Base-by-base conservation (phyloP, 1,140 invertebrate genomes). In the Drosophila quadrilineata region DNA sequence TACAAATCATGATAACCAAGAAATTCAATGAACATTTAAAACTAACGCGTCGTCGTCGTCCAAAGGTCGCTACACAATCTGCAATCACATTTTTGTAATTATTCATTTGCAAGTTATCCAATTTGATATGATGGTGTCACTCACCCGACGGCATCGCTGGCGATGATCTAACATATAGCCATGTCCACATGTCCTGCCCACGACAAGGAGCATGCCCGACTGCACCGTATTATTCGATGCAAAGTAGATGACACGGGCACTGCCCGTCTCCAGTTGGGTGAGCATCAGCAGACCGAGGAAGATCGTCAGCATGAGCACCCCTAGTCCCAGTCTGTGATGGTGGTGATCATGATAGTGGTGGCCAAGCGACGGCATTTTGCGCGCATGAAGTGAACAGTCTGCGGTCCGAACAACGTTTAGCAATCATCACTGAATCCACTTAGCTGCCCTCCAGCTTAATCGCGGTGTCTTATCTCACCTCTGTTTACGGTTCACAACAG, bases 141-240 rank as follows among this genome's bases (percentile, higher is more conserved):
- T 76, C 28, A 87, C 84, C 24, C 72, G 40, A 3, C 84, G 66
- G 16, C 84, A 87, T 5, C 84, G 84, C 3, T 73, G 64, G n/a
- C 68, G 71, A 43, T 87, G 84, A 59, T 87, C 84, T 10, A 45
- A 31, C 4, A 70, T 72, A 28, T 22, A 85, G 6, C 79, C 79
- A n/a, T 16, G 68, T 0, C 40, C 70, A 8, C 84, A 87, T 52
- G 43, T 9, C 58, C 24, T 5, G 65, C 58, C 3, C n/a, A n/a
- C n/a, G n/a, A n/a, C n/a, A n/a, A 87, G 57, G 0, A 87, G 54
- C 79, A 85, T 87, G 21, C 71, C 50, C 26, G 62, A 62, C 14
- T 80, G 77, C 4, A 87, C 33, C 0, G 10, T 5, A 2, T 33
- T 36, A 0, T 26, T n/a, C n/a, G n/a, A n/a, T 49, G 12, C 6